Conservation (phyloP, 2,113 vertebrate species). For the Felis catus region DNA sequence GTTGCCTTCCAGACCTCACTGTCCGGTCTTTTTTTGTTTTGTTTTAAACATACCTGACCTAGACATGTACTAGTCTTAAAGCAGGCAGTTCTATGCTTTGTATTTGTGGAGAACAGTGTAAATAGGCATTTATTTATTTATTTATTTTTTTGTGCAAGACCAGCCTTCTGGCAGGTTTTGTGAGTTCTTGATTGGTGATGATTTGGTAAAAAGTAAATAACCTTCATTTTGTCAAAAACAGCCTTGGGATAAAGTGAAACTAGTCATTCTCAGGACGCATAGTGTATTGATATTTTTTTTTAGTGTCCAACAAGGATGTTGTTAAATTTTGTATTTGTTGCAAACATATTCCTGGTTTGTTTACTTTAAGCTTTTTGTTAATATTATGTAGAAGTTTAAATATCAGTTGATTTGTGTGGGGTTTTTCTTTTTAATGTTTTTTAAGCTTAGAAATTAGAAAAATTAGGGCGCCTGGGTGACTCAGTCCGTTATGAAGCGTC, state of each 20-base stretch:
- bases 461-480: background rate
- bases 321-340: constrained; percentile 13
- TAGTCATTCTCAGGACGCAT: background rate
- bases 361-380: constrained; percentile 3
- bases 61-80: background rate
- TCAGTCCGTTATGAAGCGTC: no score
- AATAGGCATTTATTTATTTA: background rate
- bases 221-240: background rate
- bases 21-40: background rate
- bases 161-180: background rate
- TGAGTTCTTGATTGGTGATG: background rate
- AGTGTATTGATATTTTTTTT: background rate
- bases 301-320: background rate
- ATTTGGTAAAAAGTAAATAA: constrained; percentile 16
- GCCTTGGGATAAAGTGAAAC: background rate
- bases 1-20: background rate
- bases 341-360: background rate
- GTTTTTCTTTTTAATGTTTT: background rate
- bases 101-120: background rate
- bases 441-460: constrained; percentile 27
- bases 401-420: background rate
- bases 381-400: background rate
- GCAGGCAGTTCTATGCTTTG: background rate
- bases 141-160: background rate
- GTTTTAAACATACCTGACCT: background rate